phyloP scores from a whole-genome alignment of 1,140 invertebrate genomes.

The Hylyphantes graminicola region DNA sequence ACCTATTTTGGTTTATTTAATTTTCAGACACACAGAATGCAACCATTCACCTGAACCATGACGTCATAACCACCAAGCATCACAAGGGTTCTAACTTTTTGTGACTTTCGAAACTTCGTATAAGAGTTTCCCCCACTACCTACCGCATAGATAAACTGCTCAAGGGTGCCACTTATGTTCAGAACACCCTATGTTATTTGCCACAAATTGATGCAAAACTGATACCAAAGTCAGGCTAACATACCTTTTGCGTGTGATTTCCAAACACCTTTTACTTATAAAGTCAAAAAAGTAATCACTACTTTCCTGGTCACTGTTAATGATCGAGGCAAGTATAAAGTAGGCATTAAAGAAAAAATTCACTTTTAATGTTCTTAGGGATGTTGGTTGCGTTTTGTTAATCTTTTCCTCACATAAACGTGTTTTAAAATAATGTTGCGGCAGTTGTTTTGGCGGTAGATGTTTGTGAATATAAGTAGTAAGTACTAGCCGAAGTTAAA shows the following conservation, averaged over 20 bases:
- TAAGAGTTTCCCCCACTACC: constrained; percentile 8
- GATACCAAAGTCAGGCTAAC: constrained; percentile 22
- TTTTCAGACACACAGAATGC: too few species aligned
- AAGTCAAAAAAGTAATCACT: constrained; percentile 43
- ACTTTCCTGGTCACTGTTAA: constrained; percentile 19
- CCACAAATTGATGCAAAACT: constrained; percentile 22
- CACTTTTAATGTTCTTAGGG: too few species aligned
- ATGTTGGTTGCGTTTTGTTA: too few species aligned
- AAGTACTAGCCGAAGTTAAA: too few species aligned
- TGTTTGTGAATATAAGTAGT: too few species aligned
- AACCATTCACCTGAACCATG: too few species aligned
- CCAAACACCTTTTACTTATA: constrained; percentile 15
- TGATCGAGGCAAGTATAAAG: constrained; percentile 3
- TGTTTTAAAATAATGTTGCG: too few species aligned
- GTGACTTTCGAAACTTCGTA: neutral
- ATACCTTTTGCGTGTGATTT: constrained; percentile 29
- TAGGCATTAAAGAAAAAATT: too few species aligned
- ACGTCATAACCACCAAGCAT: too few species aligned
- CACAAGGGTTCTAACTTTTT: neutral
- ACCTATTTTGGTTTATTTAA: too few species aligned
- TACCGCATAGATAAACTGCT: constrained; percentile 34
- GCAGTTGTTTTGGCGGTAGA: too few species aligned
- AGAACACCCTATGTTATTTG: constrained; percentile 28
- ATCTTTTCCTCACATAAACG: too few species aligned
- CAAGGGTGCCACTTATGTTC: constrained; percentile 23